phyloP scores from a whole-genome alignment of 2,113 vertebrate genomes.

The Lichenostomus cassidix region DNA sequence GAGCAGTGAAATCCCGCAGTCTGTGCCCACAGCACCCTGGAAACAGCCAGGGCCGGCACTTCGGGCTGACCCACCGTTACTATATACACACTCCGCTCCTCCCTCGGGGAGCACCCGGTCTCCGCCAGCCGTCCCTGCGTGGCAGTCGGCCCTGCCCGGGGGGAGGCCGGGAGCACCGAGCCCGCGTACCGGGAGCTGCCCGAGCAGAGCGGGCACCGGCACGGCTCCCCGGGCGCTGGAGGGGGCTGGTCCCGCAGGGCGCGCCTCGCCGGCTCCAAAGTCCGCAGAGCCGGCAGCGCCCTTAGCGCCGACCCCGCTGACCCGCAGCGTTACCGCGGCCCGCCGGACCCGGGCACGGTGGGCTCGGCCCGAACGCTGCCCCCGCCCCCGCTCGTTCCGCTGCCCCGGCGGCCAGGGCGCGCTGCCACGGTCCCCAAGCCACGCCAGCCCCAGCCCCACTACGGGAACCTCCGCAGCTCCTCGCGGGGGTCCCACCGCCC shows the following conservation, averaged over 20 bases:
- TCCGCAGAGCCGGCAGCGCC: not conserved
- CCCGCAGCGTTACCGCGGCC: not conserved
- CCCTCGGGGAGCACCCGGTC: not conserved
- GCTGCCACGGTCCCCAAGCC: not conserved
- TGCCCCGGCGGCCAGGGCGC: not conserved
- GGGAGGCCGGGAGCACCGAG: not conserved
- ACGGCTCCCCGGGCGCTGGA: not conserved
- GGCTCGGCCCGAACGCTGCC: not conserved
- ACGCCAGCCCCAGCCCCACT: no score
- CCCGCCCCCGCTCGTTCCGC: not conserved
- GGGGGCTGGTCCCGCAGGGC: not conserved
- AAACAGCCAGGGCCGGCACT: not conserved
- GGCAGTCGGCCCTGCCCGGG: not conserved
- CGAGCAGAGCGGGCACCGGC: not conserved
- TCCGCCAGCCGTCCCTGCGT: not conserved
- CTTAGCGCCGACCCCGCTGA: not conserved
- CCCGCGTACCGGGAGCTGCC: not conserved
- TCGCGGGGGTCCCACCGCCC: not conserved
- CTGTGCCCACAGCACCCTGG: not conserved
- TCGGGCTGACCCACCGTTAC: not conserved
- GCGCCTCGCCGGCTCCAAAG: not conserved
- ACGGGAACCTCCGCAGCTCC: not conserved
- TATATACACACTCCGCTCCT: not conserved
- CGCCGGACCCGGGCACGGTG: not conserved
- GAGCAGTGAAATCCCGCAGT: not conserved